Evolutionary conservation across 2,113 vertebrate species (phyloP).

Genomic region (Ranitomeya imitator): DNA sequence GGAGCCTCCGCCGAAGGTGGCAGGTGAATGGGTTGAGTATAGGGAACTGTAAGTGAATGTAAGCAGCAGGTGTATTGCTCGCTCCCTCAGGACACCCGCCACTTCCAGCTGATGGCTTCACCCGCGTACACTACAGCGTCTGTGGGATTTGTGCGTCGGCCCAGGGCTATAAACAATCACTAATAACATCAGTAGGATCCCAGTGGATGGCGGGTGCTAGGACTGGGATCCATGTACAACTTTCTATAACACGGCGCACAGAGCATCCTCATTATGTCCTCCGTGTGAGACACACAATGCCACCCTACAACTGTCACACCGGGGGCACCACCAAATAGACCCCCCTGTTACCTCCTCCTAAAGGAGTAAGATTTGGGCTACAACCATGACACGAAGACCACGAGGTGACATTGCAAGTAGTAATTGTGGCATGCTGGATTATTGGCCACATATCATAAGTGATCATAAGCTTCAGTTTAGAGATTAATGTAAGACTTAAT

Average conservation of each 20-base stretch:
- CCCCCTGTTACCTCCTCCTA: too few relatives aligned
- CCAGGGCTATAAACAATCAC: not conserved
- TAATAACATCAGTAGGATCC: not conserved
- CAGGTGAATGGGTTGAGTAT: slow-evolving; percentile 1
- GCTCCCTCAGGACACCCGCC: slow-evolving; percentile 5
- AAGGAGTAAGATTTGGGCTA: too few relatives aligned
- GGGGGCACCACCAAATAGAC: too few relatives aligned
- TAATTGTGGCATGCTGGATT: too few relatives aligned
- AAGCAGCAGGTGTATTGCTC: slow-evolving; percentile 12
- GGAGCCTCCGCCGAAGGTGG: not conserved
- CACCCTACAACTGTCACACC: too few relatives aligned
- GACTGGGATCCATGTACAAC: not conserved
- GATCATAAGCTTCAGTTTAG: too few relatives aligned
- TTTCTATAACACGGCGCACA: not conserved
- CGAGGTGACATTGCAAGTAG: too few relatives aligned
- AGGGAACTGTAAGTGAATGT: slow-evolving; percentile 2
- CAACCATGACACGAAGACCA: too few relatives aligned
- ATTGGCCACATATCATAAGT: too few relatives aligned
- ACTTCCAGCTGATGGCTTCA: not conserved
- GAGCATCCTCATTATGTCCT: too few relatives aligned
- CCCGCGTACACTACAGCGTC: not conserved
- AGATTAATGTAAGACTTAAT: too few relatives aligned
- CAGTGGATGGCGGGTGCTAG: not conserved
- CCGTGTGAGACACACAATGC: too few relatives aligned
- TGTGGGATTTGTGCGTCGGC: not conserved